These are phyloP conservation scores for Hydropsyche betteni DNA, from an alignment of 2,888 invertebrate species.

Conservation along the genomic window DNA sequence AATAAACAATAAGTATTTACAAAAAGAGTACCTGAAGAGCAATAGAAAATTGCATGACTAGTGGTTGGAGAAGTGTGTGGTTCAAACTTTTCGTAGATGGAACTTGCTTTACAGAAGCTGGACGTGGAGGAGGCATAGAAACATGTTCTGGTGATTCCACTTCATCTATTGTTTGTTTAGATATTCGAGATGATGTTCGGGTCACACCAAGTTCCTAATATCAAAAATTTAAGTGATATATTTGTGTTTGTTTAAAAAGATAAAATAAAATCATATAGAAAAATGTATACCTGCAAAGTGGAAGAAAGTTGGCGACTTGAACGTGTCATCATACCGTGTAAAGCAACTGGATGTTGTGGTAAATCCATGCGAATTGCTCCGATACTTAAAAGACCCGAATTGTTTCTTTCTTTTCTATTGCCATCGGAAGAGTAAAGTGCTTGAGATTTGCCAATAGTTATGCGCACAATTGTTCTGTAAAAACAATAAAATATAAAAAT, in stretches of 20 bases:
- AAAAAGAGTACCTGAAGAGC: slow-evolving; percentile 70
- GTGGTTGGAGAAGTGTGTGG: slow-evolving; percentile 74
- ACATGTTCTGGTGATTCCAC: slow-evolving; percentile 55
- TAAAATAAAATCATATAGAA: slow-evolving; percentile 35
- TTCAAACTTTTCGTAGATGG: slow-evolving; percentile 53
- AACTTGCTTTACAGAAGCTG: slow-evolving; percentile 54
- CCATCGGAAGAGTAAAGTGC: slow-evolving; percentile 85
- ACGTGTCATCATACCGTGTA: slow-evolving; percentile 98
- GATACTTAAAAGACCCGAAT: slow-evolving; percentile 84
- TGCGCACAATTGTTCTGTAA: slow-evolving; percentile 87
- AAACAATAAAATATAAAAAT: background rate
- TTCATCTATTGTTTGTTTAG: slow-evolving; percentile 69
- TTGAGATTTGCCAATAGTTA: slow-evolving; percentile 91
- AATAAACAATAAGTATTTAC: slow-evolving; percentile 10
- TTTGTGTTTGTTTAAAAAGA: background rate
- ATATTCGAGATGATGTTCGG: slow-evolving; percentile 78
- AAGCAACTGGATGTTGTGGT: slow-evolving; percentile 96
- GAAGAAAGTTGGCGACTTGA: slow-evolving; percentile 92
- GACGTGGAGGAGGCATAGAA: slow-evolving; percentile 53
- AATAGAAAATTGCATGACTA: slow-evolving; percentile 88
- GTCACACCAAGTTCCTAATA: slow-evolving; percentile 80
- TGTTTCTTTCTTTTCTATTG: slow-evolving; percentile 74
- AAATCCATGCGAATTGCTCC: slow-evolving; percentile 94
- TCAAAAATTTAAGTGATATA: too few species aligned
- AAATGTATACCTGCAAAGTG: slow-evolving; percentile 77